Percentiles rank a stretch among this genome's conserved stretches.
These are phyloP conservation scores for Chamaea fasciata DNA, from an alignment of 2,113 vertebrate genomes.

Conservation along the genomic window DNA sequence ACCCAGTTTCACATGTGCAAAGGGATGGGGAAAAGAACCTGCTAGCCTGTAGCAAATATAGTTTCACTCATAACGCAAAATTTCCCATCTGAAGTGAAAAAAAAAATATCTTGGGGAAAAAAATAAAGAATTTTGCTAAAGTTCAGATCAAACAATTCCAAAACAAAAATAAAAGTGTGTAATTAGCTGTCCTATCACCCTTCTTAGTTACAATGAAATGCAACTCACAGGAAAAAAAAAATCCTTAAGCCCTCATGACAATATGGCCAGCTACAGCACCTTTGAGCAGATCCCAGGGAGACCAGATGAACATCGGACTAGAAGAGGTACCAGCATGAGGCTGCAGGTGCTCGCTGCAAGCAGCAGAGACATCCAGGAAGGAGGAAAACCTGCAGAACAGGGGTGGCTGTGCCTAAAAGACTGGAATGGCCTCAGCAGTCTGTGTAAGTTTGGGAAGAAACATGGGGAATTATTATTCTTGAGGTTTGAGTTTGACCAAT, in stretches of 20 bases:
- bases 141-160: not conserved
- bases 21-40: not conserved
- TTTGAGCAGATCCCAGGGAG: not conserved
- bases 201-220: not conserved
- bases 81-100: not conserved
- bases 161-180: not conserved
- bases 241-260: not conserved
- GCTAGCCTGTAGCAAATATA: not conserved
- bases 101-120: not conserved
- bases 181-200: not conserved
- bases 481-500: not conserved
- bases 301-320: not conserved
- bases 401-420: not conserved
- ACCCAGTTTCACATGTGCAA: not conserved
- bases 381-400: not conserved
- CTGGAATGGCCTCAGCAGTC: not conserved
- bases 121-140: not conserved
- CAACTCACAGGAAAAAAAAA: not conserved
- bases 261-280: not conserved
- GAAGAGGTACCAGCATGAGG: not conserved
- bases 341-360: not conserved
- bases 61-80: not conserved
- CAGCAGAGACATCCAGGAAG: not conserved
- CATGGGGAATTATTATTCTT: fast-evolving
- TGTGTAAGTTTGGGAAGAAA: not conserved